Evolutionary conservation across 2,888 invertebrate species (phyloP).

Genomic region (Lepidonotus clava): DNA sequence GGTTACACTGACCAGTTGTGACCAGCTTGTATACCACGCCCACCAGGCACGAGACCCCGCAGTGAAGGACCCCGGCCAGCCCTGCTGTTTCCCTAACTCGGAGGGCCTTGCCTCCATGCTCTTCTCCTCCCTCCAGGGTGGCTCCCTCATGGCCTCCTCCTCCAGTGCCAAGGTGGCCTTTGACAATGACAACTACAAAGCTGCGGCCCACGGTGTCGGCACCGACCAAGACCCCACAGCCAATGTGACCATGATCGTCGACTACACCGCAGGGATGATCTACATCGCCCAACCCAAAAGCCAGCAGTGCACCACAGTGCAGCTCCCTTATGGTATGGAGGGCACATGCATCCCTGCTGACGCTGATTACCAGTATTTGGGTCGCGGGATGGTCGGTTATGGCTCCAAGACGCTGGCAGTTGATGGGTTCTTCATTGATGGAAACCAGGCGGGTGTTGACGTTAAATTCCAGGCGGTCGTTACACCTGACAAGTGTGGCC

Average conservation of each 20-base stretch:
- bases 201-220: background rate
- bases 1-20: too few relatives aligned
- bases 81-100: constrained; percentile 22
- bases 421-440: background rate
- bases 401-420: background rate
- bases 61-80: background rate
- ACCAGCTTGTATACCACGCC: background rate
- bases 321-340: constrained; percentile 10
- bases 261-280: background rate
- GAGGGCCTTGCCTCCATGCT: background rate
- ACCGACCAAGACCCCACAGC: background rate
- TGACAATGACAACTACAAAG: constrained; percentile 34
- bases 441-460: constrained; percentile 10
- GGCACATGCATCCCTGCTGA: constrained; percentile 40
- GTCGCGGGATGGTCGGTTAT: background rate
- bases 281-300: constrained; percentile 8
- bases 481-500: background rate
- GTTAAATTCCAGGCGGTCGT: constrained; percentile 18
- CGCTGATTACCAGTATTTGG: constrained; percentile 24
- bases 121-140: background rate
- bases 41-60: background rate
- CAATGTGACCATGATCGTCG: background rate
- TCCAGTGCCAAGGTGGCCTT: background rate
- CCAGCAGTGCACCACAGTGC: constrained; percentile 2
- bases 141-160: background rate